phyloP scores from a whole-genome alignment of 2,113 vertebrate species.

The Mustela nigripes region DNA sequence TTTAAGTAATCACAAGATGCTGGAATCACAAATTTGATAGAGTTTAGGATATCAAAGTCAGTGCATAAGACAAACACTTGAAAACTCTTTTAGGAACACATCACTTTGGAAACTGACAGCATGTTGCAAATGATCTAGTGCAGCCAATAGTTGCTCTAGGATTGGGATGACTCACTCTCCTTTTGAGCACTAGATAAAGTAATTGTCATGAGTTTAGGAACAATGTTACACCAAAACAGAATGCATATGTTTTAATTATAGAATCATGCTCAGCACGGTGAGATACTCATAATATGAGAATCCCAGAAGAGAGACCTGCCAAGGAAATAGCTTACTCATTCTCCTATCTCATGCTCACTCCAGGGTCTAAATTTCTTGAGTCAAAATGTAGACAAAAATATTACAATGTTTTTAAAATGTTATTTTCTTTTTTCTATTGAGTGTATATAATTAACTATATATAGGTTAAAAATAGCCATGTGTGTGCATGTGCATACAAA shows the following conservation, averaged over 20 bases:
- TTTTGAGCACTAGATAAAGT: conserved; percentile 5
- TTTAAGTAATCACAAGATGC: not conserved
- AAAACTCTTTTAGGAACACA: not conserved
- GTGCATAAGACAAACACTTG: not conserved
- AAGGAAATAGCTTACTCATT: not conserved
- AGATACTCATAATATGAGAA: not conserved
- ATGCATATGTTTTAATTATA: conserved; percentile 29
- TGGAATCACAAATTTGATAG: not conserved
- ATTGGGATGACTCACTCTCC: not conserved
- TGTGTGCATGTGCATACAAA: not conserved
- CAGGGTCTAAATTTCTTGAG: not conserved
- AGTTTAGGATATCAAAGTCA: conserved; percentile 43
- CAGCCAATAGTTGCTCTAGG: not conserved
- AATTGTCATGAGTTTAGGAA: not conserved
- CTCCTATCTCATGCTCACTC: not conserved
- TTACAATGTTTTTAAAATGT: not conserved
- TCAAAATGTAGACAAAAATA: not conserved
- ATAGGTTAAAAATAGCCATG: not conserved
- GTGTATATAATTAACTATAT: not conserved
- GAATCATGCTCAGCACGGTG: not conserved
- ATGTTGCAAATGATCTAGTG: not conserved
- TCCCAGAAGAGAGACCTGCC: not conserved
- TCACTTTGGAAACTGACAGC: not conserved
- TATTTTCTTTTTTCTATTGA: conserved; percentile 3
- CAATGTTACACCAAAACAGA: conserved; percentile 20